A percentile compares a stretch with the other conserved stretches of the same genome.
Conservation (phyloP, 2,888 invertebrate species). For the Agrochola circellaris region DNA sequence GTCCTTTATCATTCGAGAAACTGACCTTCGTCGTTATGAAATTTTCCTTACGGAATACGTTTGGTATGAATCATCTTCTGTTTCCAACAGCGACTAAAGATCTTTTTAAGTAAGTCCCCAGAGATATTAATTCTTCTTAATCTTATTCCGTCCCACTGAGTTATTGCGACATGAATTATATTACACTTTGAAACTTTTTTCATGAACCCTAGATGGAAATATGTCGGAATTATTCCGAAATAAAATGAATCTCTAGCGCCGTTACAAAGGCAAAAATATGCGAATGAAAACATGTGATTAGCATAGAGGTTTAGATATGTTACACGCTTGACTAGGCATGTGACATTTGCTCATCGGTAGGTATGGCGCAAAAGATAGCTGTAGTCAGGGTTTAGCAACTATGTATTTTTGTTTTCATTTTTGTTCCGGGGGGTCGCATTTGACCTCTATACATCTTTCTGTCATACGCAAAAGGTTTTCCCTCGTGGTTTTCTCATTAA, state of each 20-base stretch:
- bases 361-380: slow-evolving; percentile 26
- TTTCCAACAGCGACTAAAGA: slow-evolving; percentile 26
- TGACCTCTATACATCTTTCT: slow-evolving; percentile 48
- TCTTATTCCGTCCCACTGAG: slow-evolving; percentile 37
- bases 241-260: slow-evolving; percentile 7
- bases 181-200: slow-evolving; percentile 38
- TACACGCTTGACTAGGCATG: slow-evolving; percentile 37
- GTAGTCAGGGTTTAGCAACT: slow-evolving; percentile 6
- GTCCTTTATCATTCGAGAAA: slow-evolving; percentile 31
- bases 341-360: slow-evolving; percentile 42
- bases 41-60: slow-evolving; percentile 28
- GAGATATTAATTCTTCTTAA: slow-evolving; percentile 40
- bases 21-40: slow-evolving; percentile 8
- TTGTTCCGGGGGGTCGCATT: slow-evolving; percentile 32
- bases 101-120: slow-evolving; percentile 24
- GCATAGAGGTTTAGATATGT: slow-evolving; percentile 39
- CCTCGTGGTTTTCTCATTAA: slow-evolving; percentile 54
- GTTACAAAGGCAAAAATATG: slow-evolving; percentile 22
- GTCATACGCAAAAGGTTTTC: slow-evolving; percentile 52
- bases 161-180: slow-evolving; percentile 39
- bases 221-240: slow-evolving; percentile 13
- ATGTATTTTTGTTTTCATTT: slow-evolving; percentile 33
- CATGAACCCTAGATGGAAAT: not conserved
- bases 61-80: slow-evolving; percentile 38
- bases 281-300: slow-evolving; percentile 26